These are phyloP conservation scores for Psittacula cyanocephala DNA, from an alignment of 2,113 vertebrate genomes.

Conservation along the genomic window DNA sequence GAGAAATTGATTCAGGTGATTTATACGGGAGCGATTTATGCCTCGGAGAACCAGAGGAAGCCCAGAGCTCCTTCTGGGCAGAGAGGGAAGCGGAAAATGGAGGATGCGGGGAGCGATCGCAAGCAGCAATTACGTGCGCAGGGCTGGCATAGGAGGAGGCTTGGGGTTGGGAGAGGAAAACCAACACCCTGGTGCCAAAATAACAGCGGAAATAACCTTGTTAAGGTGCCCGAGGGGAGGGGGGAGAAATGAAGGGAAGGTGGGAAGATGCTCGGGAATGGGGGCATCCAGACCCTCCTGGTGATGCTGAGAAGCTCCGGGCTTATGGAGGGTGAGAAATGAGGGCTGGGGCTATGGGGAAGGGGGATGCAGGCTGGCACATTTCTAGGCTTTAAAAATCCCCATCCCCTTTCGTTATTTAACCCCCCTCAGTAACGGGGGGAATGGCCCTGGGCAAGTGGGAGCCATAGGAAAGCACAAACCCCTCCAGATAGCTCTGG, in stretches of 20 bases:
- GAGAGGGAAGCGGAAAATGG: constrained; percentile 30
- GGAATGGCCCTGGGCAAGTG: background rate
- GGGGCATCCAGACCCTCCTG: background rate
- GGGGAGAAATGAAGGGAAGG: background rate
- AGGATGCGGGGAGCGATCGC: background rate
- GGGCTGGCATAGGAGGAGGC: background rate
- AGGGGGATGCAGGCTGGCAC: background rate
- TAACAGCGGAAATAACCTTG: fast-evolving
- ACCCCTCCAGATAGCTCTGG: background rate
- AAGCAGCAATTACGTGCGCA: background rate
- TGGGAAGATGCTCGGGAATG: background rate
- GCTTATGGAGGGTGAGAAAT: fast-evolving
- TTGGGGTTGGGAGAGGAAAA: background rate
- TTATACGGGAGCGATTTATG: fast-evolving
- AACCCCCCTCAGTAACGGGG: fast-evolving
- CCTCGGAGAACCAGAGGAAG: fast-evolving
- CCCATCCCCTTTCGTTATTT: fast-evolving
- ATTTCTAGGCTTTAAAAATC: background rate
- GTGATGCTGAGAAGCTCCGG: background rate
- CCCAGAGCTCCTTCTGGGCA: background rate
- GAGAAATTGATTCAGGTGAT: background rate
- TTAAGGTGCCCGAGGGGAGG: background rate
- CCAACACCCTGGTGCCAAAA: background rate
- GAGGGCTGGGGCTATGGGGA: background rate
- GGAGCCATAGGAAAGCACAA: background rate